phyloP scores from a whole-genome alignment of 2,888 invertebrate genomes.

The Meteorus cinctellus region DNA sequence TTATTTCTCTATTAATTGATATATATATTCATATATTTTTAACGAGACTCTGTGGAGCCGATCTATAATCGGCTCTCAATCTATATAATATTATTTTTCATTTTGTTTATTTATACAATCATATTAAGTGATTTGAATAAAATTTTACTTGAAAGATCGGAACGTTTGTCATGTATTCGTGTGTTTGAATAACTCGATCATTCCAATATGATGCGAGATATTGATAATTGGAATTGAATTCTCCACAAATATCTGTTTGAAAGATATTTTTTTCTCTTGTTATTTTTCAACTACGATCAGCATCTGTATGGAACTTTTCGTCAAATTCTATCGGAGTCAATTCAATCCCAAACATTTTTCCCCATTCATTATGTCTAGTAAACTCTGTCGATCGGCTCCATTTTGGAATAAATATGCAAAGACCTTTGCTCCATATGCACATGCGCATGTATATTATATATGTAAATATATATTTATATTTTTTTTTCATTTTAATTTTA shows the following conservation, averaged over 20 bases:
- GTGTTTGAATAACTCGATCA: background rate
- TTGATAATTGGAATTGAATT: background rate
- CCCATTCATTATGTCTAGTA: too few species aligned
- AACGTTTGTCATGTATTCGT: background rate
- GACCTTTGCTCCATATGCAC: background rate
- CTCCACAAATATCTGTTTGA: background rate
- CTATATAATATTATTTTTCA: conserved; percentile 2
- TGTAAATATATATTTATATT: conserved; percentile 34
- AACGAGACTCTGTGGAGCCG: background rate
- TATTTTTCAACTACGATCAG: too few species aligned
- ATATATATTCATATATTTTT: conserved; percentile 5
- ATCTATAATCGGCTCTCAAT: background rate
- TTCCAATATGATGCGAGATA: background rate
- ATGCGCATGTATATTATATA: conserved; percentile 4
- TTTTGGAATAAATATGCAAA: conserved; percentile 1
- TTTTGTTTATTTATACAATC: background rate
- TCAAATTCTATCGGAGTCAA: too few species aligned
- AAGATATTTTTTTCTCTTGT: background rate
- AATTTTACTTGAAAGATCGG: background rate
- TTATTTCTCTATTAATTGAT: conserved; percentile 5
- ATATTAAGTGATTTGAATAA: background rate
- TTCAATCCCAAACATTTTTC: background rate
- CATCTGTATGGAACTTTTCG: too few species aligned
- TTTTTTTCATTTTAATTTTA: conserved; percentile 19
- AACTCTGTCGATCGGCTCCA: background rate